phyloP scores from a whole-genome alignment of 2,113 vertebrate species.

The Melanotaenia duboulayi region DNA sequence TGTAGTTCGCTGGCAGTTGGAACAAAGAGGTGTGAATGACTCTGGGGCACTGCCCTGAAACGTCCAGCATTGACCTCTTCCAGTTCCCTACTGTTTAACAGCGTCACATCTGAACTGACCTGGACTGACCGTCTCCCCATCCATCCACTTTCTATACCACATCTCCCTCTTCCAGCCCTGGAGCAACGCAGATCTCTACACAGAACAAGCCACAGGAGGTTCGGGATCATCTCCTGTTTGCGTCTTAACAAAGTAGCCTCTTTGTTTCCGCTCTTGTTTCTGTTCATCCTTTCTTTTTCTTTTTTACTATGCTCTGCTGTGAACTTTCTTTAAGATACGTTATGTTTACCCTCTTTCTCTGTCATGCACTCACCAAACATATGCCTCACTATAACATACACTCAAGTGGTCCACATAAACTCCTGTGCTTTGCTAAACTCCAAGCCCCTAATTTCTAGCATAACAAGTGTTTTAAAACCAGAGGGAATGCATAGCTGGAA shows the following conservation, averaged over 20 bases:
- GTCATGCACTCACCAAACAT: constrained; percentile 29
- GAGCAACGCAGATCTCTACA: constrained; percentile 30
- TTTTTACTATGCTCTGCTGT: constrained; percentile 5
- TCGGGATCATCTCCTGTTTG: constrained; percentile 48
- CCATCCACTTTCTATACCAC: constrained; percentile 33
- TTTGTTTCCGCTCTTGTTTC: constrained; percentile 17
- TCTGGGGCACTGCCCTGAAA: constrained; percentile 58
- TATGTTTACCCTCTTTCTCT: constrained; percentile 23
- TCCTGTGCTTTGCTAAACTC: neutral
- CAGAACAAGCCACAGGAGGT: constrained; percentile 46
- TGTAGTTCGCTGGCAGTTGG: constrained; percentile 45
- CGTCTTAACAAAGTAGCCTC: constrained; percentile 35
- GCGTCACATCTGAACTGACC: constrained; percentile 69
- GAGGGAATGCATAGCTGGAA: constrained; percentile 21
- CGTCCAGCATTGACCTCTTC: constrained; percentile 63
- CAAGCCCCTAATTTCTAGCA: constrained; percentile 22
- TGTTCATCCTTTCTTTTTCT: constrained; percentile 5
- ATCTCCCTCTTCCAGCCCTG: constrained; percentile 31
- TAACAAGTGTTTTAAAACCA: constrained; percentile 39
- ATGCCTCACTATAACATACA: constrained; percentile 16
- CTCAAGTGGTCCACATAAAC: constrained; percentile 15
- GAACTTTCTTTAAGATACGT: constrained; percentile 1
- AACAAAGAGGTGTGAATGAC: constrained; percentile 71
- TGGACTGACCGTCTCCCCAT: constrained; percentile 67
- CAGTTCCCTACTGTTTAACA: constrained; percentile 72